Evolutionary conservation across 2,113 vertebrate genomes (phyloP), one percentile per base, ranked within the genome.

Genomic region (Corythaeola cristata): DNA sequence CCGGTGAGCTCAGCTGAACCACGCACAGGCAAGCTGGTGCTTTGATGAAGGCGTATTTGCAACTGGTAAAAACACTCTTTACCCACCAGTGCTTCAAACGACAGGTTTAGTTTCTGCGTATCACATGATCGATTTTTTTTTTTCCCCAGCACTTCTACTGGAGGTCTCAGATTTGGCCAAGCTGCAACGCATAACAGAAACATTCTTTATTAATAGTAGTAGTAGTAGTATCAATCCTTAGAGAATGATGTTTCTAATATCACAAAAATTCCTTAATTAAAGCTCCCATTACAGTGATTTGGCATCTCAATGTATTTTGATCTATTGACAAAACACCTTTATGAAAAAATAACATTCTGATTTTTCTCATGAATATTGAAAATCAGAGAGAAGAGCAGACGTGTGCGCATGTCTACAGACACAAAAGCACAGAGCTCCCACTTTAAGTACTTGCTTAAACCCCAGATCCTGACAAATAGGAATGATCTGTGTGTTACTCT

Each of bases 21-120:
- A 50, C 80, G 44, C 73, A 72, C 81, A 90, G n/a, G 76, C 90
- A 93, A 89, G 90, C 86, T 91, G 90, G 32, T 81, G 86, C 59
- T 85, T 69, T 60, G 60, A 66, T 22, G 58, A 76, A 92, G 90
- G 84, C 3, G 2, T 4, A 41, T 33, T 80, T 41, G 23, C 44
- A 33, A 45, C 50, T 19, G 44, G 26, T 66, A 79, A 62, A 89
- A 78, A 64, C 19, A 79, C 35, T 7, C 62, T 62, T 33, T 87
- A 53, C 24, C 37, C 80, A 58, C n/a, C 52, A 52, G 6, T n/a
- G 66, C 41, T 93, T 72, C 69, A 53, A 84, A 26, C 45, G 45
- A 37, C 62, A 69, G 35, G 17, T 78, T 27, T 91, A 28, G 11
- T 49, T 78, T 71, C 64, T 71, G 44, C 26, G 4, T 20, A 78